Conservation (phyloP, 1,140 invertebrate species). For the Copidosoma floridanum region DNA sequence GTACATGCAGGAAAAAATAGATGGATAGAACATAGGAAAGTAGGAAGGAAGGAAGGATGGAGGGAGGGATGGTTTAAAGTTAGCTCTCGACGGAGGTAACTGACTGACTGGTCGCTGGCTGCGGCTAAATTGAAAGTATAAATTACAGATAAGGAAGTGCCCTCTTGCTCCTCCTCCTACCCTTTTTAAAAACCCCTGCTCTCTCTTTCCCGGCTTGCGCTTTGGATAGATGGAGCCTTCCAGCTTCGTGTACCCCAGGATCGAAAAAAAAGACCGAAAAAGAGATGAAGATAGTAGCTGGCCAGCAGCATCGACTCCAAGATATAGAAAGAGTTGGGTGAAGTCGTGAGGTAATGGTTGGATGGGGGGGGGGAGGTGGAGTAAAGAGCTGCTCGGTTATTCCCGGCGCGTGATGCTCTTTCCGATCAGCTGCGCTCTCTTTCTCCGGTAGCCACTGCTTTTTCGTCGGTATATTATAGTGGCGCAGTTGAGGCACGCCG, state of each 20-base stretch:
- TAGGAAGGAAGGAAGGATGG: not conserved
- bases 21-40: too few species aligned
- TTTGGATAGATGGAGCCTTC: not conserved
- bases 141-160: slow-evolving; percentile 48
- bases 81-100: not conserved
- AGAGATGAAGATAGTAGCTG: not conserved
- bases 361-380: not conserved
- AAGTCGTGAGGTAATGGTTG: not conserved
- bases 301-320: too few species aligned
- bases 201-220: not conserved
- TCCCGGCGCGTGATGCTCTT: slow-evolving; percentile 44
- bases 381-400: slow-evolving; percentile 40
- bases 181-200: not conserved
- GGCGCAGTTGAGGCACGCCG: not conserved
- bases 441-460: too few species aligned
- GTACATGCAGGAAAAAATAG: too few species aligned
- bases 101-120: slow-evolving; percentile 17
- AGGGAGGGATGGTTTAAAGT: slow-evolving; percentile 2
- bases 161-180: not conserved
- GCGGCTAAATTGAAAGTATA: slow-evolving; percentile 52
- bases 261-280: not conserved
- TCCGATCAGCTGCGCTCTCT: slow-evolving; percentile 34
- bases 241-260: slow-evolving; percentile 10
- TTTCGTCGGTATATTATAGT: not conserved
- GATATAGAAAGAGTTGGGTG: not conserved